These are phyloP conservation scores for Tinamus major DNA, from an alignment of 2,797 vertebrate genomes.

Conservation along the genomic window DNA sequence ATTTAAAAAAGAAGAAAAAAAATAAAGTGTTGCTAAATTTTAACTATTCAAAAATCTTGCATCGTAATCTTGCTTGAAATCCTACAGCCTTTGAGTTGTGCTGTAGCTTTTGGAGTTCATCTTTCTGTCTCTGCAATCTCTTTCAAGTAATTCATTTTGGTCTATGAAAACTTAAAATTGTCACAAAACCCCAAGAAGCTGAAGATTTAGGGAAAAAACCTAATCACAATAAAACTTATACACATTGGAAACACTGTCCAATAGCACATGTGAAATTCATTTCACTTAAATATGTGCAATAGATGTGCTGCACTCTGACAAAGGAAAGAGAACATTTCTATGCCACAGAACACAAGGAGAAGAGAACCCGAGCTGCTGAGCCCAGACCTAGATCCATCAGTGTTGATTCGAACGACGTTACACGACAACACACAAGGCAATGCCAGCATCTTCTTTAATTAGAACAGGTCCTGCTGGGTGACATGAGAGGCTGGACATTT, in stretches of 20 bases:
- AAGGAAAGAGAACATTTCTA: not conserved
- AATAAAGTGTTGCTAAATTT: not conserved
- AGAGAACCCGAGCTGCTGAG: not conserved
- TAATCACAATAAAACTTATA: not conserved
- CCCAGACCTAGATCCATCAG: accelerated
- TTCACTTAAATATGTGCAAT: not conserved
- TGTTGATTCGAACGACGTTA: not conserved
- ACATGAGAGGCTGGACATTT: not conserved
- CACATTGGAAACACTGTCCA: not conserved
- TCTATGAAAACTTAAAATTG: not conserved
- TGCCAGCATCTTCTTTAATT: not conserved
- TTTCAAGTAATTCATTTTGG: not conserved
- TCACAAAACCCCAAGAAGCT: not conserved
- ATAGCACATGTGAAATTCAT: not conserved
- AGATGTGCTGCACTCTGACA: not conserved
- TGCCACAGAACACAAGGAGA: not conserved
- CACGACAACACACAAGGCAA: not conserved
- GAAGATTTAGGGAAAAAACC: not conserved
- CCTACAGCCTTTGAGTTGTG: not conserved
- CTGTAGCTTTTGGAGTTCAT: not conserved
- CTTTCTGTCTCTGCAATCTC: not conserved
- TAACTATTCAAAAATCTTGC: not conserved
- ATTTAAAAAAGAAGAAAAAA: not conserved
- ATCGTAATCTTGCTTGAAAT: not conserved
- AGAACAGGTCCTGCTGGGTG: not conserved